Conservation (phyloP, 2,888 invertebrate genomes). For the Portevinia maculata region DNA sequence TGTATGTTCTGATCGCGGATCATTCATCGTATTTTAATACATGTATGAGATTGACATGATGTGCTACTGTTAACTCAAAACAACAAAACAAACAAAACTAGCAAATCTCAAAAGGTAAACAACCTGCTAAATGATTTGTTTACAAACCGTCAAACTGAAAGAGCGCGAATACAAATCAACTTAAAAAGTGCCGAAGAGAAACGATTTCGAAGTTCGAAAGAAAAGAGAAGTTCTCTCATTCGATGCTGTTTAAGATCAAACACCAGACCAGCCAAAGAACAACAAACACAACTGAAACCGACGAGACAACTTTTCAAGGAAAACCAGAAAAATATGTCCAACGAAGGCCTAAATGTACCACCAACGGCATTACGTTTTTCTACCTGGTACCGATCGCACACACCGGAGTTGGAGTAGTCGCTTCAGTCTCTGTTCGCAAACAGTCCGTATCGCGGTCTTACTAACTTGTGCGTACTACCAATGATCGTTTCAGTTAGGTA, state of each 20-base stretch:
- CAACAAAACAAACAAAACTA: conserved; percentile 27
- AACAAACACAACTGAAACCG: no score
- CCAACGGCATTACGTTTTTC: conserved; percentile 49
- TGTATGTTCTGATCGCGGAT: neutral
- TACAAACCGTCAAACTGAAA: conserved; percentile 57
- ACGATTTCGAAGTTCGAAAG: conserved; percentile 53
- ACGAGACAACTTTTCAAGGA: conserved; percentile 46
- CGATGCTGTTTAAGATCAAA: conserved; percentile 34
- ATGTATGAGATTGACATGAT: neutral
- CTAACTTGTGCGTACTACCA: conserved; percentile 60
- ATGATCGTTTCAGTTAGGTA: conserved; percentile 78
- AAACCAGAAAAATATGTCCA: conserved; percentile 49
- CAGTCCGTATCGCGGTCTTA: conserved; percentile 57
- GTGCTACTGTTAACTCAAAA: neutral
- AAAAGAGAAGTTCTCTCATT: conserved; percentile 22
- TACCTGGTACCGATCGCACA: conserved; percentile 52
- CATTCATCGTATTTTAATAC: neutral
- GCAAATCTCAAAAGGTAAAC: conserved; percentile 68
- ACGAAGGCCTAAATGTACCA: conserved; percentile 41
- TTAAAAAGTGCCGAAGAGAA: conserved; percentile 42
- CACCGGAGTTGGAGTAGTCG: conserved; percentile 43
- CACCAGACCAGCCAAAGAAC: neutral
- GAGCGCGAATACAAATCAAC: neutral
- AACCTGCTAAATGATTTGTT: conserved; percentile 68
- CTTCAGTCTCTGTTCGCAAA: conserved; percentile 24